phyloP scores from a whole-genome alignment of 2,797 vertebrate species.

The Cynodonichthys magdalenae region DNA sequence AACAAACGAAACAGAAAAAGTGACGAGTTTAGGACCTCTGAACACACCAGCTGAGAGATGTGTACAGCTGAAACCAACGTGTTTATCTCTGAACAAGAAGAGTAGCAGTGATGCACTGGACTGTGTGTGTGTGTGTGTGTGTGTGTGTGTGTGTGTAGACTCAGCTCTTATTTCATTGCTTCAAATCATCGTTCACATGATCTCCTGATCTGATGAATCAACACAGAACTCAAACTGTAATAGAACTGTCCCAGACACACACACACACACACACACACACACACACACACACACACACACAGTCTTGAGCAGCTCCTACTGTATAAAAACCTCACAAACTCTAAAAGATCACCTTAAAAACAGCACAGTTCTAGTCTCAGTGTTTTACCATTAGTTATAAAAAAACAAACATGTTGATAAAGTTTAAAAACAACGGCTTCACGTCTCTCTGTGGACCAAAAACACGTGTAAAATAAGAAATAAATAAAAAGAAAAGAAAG shows the following conservation, averaged over 20 bases:
- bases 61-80: no score
- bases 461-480: constrained; percentile 10
- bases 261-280: no score
- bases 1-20: constrained; percentile 8
- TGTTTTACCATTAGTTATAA: not conserved
- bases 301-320: no score
- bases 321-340: no score
- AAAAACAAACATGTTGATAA: constrained; percentile 4
- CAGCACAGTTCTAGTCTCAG: not conserved
- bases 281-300: no score
- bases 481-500: constrained; percentile 37
- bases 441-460: not conserved
- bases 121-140: not conserved
- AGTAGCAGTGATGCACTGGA: not conserved
- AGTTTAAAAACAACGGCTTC: constrained; percentile 6
- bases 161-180: constrained; percentile 6
- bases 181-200: not conserved
- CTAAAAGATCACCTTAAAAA: no score
- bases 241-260: not conserved
- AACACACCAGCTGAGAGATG: constrained; percentile 5
- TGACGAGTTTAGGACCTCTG: constrained; percentile 25
- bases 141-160: constrained; percentile 34
- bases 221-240: not conserved
- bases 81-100: no score
- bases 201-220: not conserved